Percentiles rank a stretch among this genome's conserved stretches.
phyloP scores from a whole-genome alignment of 2,797 vertebrate genomes.

The Scomberomorus guttatus region DNA sequence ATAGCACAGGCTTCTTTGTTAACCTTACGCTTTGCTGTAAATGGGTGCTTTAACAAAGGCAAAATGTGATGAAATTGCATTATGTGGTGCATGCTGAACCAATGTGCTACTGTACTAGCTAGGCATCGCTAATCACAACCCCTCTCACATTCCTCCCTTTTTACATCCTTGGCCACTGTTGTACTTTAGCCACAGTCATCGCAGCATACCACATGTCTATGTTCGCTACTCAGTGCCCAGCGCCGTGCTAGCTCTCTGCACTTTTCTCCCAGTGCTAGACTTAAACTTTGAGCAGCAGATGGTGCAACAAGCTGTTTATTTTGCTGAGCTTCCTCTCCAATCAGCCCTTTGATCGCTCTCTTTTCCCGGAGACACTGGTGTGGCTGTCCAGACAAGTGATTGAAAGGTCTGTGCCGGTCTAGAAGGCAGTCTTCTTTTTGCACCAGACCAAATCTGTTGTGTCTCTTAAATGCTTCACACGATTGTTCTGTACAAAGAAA shows the following conservation, averaged over 20 bases:
- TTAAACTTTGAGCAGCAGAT: slow-evolving; percentile 65
- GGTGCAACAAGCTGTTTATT: slow-evolving; percentile 62
- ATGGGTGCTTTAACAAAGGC: slow-evolving; percentile 69
- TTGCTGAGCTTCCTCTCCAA: slow-evolving; percentile 36
- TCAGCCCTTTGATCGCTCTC: slow-evolving; percentile 21
- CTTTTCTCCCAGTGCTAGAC: slow-evolving; percentile 39
- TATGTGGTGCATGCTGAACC: slow-evolving; percentile 76
- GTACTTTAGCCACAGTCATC: slow-evolving; percentile 30
- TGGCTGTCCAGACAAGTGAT: slow-evolving; percentile 39
- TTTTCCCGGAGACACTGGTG: slow-evolving; percentile 27
- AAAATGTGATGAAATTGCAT: slow-evolving; percentile 63
- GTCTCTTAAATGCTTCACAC: slow-evolving; percentile 27
- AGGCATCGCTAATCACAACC: slow-evolving; percentile 59
- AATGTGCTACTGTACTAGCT: slow-evolving; percentile 70
- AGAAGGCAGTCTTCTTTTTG: neutral
- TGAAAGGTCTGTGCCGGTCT: slow-evolving; percentile 27
- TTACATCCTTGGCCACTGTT: slow-evolving; percentile 41
- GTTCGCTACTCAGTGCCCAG: slow-evolving; percentile 25
- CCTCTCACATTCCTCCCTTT: slow-evolving; percentile 73
- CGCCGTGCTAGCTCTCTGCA: slow-evolving; percentile 26
- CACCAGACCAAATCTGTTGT: slow-evolving; percentile 35
- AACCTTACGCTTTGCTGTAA: slow-evolving; percentile 75
- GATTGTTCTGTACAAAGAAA: slow-evolving; percentile 25
- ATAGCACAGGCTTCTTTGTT: slow-evolving; percentile 56
- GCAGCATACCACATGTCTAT: slow-evolving; percentile 39